Evolutionary conservation across 2,797 vertebrate genomes (phyloP).

Genomic region (Protonibea diacanthus): DNA sequence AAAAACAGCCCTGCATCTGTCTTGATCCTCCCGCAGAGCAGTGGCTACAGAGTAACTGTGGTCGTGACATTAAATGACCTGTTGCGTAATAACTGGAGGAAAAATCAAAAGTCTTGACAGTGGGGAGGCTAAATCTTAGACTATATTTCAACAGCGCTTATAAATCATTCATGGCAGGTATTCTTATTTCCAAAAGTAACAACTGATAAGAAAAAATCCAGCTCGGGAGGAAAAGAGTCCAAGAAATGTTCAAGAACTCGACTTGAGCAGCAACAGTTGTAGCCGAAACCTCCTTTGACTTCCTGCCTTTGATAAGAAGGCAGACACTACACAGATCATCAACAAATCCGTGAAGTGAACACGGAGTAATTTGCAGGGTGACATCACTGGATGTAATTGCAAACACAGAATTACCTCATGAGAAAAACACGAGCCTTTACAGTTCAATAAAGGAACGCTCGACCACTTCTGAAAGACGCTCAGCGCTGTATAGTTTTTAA

Average conservation of each 20-base stretch:
- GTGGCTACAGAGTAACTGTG: slow-evolving; percentile 23
- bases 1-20: slow-evolving; percentile 53
- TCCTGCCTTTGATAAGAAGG: slow-evolving; percentile 42
- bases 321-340: slow-evolving; percentile 43
- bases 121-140: slow-evolving; percentile 7
- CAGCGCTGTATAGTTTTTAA: slow-evolving; percentile 46
- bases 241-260: slow-evolving; percentile 7
- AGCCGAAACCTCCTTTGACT: slow-evolving; percentile 25
- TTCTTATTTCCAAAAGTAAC: slow-evolving; percentile 4
- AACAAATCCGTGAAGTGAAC: slow-evolving; percentile 38
- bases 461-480: slow-evolving; percentile 70
- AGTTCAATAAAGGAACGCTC: slow-evolving; percentile 57
- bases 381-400: slow-evolving; percentile 66
- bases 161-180: slow-evolving; percentile 18
- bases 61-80: slow-evolving; percentile 46
- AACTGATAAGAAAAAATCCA: slow-evolving; percentile 12
- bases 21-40: slow-evolving; percentile 38
- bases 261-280: slow-evolving; percentile 18
- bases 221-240: no score
- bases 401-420: slow-evolving; percentile 67
- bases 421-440: slow-evolving; percentile 57
- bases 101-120: slow-evolving; percentile 7
- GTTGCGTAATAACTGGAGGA: slow-evolving; percentile 33
- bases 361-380: slow-evolving; percentile 45
- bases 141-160: not conserved